Evolutionary conservation across 2,888 invertebrate genomes (phyloP).

Genomic region (Apamea sordens): DNA sequence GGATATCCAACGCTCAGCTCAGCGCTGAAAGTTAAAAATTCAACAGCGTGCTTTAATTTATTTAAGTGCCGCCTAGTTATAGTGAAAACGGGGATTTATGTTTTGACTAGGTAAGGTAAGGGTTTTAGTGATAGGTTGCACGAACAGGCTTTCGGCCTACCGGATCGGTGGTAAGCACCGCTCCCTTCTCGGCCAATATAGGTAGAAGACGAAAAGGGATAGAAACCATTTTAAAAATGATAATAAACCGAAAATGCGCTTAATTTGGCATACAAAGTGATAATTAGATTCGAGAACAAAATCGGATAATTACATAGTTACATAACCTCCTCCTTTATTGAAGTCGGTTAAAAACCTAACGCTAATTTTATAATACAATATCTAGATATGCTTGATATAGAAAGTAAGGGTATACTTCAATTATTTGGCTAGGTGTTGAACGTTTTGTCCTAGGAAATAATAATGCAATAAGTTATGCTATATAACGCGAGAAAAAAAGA

Average conservation of each 20-base stretch:
- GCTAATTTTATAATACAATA: conserved; percentile 55
- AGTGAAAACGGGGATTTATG: background rate
- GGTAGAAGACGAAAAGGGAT: background rate
- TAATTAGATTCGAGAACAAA: conserved; percentile 52
- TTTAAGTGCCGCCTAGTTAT: background rate
- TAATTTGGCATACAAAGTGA: conserved; percentile 17
- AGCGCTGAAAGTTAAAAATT: too few species aligned
- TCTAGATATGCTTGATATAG: conserved; percentile 58
- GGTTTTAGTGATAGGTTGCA: background rate
- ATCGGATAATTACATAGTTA: conserved; percentile 39
- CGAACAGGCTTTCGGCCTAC: background rate
- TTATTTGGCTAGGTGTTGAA: conserved; percentile 61
- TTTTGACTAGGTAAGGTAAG: conserved; percentile 22
- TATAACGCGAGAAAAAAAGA: background rate
- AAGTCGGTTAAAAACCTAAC: conserved; percentile 42
- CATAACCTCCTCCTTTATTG: conserved; percentile 23
- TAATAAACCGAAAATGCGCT: background rate
- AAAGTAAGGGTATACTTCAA: conserved; percentile 60
- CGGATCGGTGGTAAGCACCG: background rate
- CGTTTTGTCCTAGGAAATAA: conserved; percentile 37
- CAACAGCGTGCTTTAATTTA: background rate
- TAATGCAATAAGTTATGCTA: conserved; percentile 46
- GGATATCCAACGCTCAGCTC: background rate
- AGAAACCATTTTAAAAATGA: conserved; percentile 2
- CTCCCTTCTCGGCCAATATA: too few species aligned